phyloP scores from a whole-genome alignment of 2,113 vertebrate species.

The Colius striatus region DNA sequence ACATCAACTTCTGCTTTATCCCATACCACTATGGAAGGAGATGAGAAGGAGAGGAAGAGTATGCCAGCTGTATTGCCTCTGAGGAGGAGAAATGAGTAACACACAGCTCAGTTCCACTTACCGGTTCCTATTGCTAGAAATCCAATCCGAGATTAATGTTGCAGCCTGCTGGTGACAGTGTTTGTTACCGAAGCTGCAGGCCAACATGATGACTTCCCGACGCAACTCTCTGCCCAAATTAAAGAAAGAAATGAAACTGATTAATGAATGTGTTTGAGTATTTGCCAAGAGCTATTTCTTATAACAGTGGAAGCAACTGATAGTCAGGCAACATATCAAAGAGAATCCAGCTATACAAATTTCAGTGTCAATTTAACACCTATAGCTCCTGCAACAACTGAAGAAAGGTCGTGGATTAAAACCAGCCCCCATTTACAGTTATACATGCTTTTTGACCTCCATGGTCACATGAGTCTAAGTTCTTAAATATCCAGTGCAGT shows the following conservation, averaged over 20 bases:
- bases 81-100: background rate
- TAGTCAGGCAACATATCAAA: background rate
- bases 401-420: background rate
- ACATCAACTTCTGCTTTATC: background rate
- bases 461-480: background rate
- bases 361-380: background rate
- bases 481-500: background rate
- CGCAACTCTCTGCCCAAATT: constrained; percentile 85
- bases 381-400: background rate
- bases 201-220: constrained; percentile 94
- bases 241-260: background rate
- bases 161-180: constrained; percentile 96
- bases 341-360: background rate
- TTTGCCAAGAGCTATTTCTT: background rate
- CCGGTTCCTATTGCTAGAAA: constrained; percentile 98
- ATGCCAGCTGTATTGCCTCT: background rate
- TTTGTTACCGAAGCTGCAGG: constrained; percentile 97
- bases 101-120: constrained; percentile 34
- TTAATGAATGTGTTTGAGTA: background rate
- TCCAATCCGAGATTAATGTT: constrained; percentile 95
- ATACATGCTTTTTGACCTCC: background rate
- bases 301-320: background rate
- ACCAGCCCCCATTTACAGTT: background rate
- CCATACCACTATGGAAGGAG: background rate
- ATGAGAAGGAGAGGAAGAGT: background rate